Evolutionary conservation across 2,888 invertebrate genomes (phyloP).

Genomic region (Pheosia tremula): DNA sequence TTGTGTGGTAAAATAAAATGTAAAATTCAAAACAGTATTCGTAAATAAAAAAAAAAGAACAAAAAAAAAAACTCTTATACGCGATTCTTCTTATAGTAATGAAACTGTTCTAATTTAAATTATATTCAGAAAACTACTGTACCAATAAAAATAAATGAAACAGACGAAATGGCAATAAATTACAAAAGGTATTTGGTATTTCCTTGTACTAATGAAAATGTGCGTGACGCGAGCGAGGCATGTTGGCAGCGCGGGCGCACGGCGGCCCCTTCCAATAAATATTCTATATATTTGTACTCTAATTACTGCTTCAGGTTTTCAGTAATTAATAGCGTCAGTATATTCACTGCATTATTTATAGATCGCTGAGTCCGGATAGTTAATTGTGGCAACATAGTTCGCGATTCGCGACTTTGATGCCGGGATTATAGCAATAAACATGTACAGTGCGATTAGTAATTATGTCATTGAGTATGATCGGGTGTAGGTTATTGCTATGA

Average conservation of each 20-base stretch:
- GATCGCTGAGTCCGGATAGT: constrained; percentile 15
- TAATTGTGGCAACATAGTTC: constrained; percentile 17
- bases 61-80: background rate
- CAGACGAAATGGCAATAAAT: constrained; percentile 11
- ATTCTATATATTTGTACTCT: constrained; percentile 45
- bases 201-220: constrained; percentile 22
- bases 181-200: constrained; percentile 19
- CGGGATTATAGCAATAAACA: background rate
- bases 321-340: constrained; percentile 58
- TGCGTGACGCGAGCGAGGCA: constrained; percentile 19
- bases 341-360: constrained; percentile 38
- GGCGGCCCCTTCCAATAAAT: constrained; percentile 55
- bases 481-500: background rate
- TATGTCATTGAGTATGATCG: background rate
- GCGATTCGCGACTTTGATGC: constrained; percentile 8
- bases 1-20: too few relatives aligned
- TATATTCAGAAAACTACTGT: constrained; percentile 10
- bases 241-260: constrained; percentile 39
- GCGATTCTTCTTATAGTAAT: constrained; percentile 7
- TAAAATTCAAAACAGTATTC: background rate
- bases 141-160: constrained; percentile 5
- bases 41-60: background rate
- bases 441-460: background rate
- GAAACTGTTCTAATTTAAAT: constrained; percentile 10
- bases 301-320: constrained; percentile 60